Percentiles rank a stretch among this genome's conserved stretches.
Evolutionary conservation across 92 coral and sea anemone species (phyloP).

Genomic region (Isaurus tuberculatus): DNA sequence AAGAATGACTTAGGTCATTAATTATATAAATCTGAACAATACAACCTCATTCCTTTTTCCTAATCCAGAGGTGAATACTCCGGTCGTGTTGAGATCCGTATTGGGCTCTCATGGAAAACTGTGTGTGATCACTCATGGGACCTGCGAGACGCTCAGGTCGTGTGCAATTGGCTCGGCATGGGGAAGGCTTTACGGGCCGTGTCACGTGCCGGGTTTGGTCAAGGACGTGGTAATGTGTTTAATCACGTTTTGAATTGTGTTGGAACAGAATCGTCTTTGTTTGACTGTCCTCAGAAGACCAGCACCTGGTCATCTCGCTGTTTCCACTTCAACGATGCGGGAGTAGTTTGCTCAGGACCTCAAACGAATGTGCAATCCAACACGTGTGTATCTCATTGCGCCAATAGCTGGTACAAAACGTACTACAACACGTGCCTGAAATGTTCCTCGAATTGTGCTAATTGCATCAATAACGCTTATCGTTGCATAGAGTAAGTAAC

Average conservation of each 20-base stretch:
- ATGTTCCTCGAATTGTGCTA: conserved; percentile 62
- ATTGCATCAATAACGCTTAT: conserved; percentile 61
- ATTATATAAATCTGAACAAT: too few species aligned
- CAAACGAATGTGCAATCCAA: conserved; percentile 56
- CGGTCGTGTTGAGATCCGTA: conserved; percentile 30
- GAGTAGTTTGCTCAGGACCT: conserved; percentile 83
- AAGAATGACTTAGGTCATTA: too few species aligned
- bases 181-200: conserved; percentile 73
- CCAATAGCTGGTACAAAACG: conserved; percentile 69
- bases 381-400: conserved; percentile 61
- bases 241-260: conserved; percentile 63
- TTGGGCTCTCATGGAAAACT: conserved; percentile 62
- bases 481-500: conserved; percentile 63
- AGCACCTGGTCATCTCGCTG: conserved; percentile 70
- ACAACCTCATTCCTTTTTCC: background rate
- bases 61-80: conserved; percentile 6
- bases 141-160: conserved; percentile 80
- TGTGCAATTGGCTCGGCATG: conserved; percentile 78
- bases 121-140: conserved; percentile 82
- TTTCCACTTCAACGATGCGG: conserved; percentile 81
- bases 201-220: conserved; percentile 67
- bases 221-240: conserved; percentile 72
- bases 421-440: conserved; percentile 56
- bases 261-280: conserved; percentile 67
- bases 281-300: conserved; percentile 66